Evolutionary conservation across 2,888 invertebrate genomes (phyloP).

Genomic region (Melieria crassipennis): DNA sequence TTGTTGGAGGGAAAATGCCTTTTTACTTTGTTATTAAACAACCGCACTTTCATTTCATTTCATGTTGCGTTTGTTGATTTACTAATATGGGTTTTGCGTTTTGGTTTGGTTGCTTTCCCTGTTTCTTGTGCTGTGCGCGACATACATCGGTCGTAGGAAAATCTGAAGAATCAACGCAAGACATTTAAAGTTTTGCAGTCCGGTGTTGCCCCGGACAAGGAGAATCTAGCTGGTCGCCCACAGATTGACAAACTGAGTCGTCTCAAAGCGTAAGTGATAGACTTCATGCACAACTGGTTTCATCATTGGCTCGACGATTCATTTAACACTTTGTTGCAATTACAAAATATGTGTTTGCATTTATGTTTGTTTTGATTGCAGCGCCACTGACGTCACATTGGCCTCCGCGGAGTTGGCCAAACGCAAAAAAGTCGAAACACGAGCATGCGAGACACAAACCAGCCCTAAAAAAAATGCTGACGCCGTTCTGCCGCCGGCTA

Average conservation of each 20-base stretch:
- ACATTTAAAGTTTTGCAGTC: slow-evolving; percentile 80
- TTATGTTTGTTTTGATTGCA: slow-evolving; percentile 41
- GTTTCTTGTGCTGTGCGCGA: slow-evolving; percentile 3
- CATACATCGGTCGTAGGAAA: slow-evolving; percentile 66
- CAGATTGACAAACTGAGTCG: slow-evolving; percentile 69
- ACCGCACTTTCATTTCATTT: not conserved
- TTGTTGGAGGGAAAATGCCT: too few relatives aligned
- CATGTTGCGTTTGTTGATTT: slow-evolving; percentile 25
- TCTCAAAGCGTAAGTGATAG: slow-evolving; percentile 66
- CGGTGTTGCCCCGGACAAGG: slow-evolving; percentile 75
- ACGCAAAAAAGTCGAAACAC: slow-evolving; percentile 63
- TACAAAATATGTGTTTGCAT: not conserved
- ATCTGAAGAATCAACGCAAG: slow-evolving; percentile 71
- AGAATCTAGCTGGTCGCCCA: slow-evolving; percentile 78
- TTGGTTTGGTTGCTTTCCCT: slow-evolving; percentile 10
- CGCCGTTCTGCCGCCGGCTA: slow-evolving; percentile 48
- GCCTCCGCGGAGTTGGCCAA: slow-evolving; percentile 63
- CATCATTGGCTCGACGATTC: not conserved
- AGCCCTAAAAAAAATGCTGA: slow-evolving; percentile 48
- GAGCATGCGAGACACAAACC: slow-evolving; percentile 65
- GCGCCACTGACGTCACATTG: slow-evolving; percentile 53
- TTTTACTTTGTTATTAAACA: not conserved
- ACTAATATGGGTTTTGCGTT: slow-evolving; percentile 3
- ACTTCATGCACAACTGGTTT: not conserved
- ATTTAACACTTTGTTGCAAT: not conserved